Percentiles rank a stretch among this genome's conserved stretches.
Evolutionary conservation across 2,888 invertebrate genomes (phyloP).

Genomic region (Tanypteryx hageni): DNA sequence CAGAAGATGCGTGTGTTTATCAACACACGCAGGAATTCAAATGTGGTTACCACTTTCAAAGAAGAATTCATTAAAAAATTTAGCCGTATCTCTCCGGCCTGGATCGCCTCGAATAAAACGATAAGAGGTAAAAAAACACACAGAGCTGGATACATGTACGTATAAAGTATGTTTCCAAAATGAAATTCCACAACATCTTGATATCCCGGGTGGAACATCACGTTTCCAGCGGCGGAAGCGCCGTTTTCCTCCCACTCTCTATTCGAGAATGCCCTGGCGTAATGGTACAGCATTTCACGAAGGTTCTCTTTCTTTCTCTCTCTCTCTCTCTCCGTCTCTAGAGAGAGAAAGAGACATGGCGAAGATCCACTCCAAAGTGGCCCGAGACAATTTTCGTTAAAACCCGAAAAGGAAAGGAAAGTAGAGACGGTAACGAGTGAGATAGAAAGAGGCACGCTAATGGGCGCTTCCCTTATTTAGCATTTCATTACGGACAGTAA

Average conservation of each 20-base stretch:
- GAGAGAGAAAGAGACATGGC: background rate
- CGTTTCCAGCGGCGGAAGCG: background rate
- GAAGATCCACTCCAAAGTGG: background rate
- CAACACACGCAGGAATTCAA: too few species aligned
- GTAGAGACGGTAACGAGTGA: background rate
- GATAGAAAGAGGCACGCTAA: background rate
- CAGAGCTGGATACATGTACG: too few species aligned
- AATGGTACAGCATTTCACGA: conserved; percentile 14
- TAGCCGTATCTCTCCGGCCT: too few species aligned
- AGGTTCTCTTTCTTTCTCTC: background rate
- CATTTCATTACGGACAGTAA: background rate
- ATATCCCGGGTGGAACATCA: background rate
- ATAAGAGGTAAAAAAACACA: too few species aligned
- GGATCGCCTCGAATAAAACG: too few species aligned
- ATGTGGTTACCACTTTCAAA: too few species aligned
- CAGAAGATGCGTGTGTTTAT: too few species aligned
- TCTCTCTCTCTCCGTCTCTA: too few species aligned
- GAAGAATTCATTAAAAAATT: too few species aligned
- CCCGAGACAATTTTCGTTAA: background rate
- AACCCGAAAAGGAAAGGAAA: background rate
- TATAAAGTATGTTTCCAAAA: background rate
- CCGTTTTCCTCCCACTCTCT: background rate
- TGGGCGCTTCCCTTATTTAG: background rate
- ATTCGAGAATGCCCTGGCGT: background rate
- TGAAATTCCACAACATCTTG: background rate